These are phyloP conservation scores for Ibidorhyncha struthersii DNA, from an alignment of 2,113 vertebrate species.

Conservation along the genomic window DNA sequence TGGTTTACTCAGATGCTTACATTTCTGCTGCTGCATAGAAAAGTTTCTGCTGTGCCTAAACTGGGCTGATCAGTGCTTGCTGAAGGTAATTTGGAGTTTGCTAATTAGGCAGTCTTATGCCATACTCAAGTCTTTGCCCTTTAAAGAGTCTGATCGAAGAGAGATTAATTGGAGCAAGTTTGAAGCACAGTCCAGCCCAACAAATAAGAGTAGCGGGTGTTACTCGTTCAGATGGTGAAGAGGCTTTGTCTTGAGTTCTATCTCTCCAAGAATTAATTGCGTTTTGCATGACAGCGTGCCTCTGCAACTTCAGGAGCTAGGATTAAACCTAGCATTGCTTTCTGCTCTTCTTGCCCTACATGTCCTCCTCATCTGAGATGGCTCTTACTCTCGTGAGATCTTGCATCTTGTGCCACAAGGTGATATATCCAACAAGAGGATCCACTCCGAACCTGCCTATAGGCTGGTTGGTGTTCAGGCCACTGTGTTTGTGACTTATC, in stretches of 20 bases:
- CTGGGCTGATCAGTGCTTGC: not conserved
- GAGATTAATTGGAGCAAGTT: not conserved
- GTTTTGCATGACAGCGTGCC: fast-evolving
- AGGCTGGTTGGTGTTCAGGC: not conserved
- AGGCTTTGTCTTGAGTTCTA: not conserved
- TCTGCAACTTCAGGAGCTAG: not conserved
- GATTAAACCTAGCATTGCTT: not conserved
- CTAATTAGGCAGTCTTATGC: not conserved
- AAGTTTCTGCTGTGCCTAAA: not conserved
- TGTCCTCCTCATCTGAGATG: not conserved
- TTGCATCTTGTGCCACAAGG: not conserved
- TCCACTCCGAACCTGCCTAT: not conserved
- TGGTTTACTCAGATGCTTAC: not conserved
- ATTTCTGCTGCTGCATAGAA: not conserved
- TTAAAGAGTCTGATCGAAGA: not conserved
- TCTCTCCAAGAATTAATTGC: not conserved
- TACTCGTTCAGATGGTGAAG: not conserved
- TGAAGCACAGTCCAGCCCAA: not conserved
- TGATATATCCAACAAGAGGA: not conserved
- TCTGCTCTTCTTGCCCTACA: not conserved
- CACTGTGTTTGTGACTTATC: not conserved
- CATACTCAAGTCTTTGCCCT: not conserved
- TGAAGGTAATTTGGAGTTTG: not conserved
- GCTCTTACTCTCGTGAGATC: not conserved
- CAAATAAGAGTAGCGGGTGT: not conserved